Percentiles rank a stretch among this genome's conserved stretches.
Conservation (phyloP, 2,797 vertebrate genomes). For the Pitangus sulphuratus region DNA sequence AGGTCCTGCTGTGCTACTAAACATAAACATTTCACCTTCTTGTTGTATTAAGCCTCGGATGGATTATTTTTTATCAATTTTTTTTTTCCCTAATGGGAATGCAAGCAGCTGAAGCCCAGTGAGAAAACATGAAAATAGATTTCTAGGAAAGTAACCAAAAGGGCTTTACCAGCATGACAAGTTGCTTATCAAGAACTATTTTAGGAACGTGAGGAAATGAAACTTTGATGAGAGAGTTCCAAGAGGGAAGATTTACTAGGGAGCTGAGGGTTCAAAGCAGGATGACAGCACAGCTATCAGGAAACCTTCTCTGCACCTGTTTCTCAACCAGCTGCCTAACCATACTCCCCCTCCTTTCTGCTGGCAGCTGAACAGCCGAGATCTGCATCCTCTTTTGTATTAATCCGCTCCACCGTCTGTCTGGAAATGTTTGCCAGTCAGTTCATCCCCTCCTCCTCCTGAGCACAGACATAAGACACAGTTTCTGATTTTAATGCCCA, state of each 20-base stretch:
- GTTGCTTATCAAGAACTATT: conserved; percentile 52
- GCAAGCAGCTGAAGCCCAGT: conserved; percentile 46
- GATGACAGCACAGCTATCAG: conserved; percentile 26
- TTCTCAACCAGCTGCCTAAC: conserved; percentile 52
- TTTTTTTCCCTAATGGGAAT: background rate
- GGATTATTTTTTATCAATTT: background rate
- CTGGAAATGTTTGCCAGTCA: conserved; percentile 35
- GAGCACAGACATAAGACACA: background rate
- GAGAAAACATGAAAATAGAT: conserved; percentile 52
- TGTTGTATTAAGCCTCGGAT: background rate
- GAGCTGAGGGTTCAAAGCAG: conserved; percentile 51
- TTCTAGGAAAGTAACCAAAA: conserved; percentile 57
- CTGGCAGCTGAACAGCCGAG: background rate
- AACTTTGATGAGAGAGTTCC: conserved; percentile 52
- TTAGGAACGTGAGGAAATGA: conserved; percentile 48
- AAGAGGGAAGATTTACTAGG: conserved; percentile 62
- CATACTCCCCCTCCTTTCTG: background rate
- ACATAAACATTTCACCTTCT: background rate
- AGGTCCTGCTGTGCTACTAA: conserved; percentile 23
- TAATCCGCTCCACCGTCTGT: conserved; percentile 28
- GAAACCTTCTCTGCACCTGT: conserved; percentile 64
- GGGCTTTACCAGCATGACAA: conserved; percentile 14
- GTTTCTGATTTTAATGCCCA: conserved; percentile 48
- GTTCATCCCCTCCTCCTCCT: background rate
- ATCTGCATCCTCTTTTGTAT: conserved; percentile 21